Base-by-base conservation (phyloP, 1,140 invertebrate genomes). In the Phymorhynchus buccinoides region DNA sequence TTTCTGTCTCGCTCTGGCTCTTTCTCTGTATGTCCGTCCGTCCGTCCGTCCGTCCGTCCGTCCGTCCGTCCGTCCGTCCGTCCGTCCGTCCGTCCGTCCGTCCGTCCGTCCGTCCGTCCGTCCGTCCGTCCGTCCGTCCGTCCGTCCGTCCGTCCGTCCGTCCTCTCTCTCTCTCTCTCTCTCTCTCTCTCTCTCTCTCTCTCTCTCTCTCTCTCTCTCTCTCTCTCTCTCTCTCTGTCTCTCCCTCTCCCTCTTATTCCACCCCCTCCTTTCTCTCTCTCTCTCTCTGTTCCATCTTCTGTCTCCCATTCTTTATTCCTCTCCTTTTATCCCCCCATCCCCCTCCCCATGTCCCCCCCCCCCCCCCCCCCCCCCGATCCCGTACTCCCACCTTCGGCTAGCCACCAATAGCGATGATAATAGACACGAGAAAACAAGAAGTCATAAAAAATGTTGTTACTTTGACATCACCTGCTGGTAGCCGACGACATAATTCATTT, bases 321-420 rank as follows among this genome's bases (percentile, higher is more conserved):
- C 80, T 85, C 75, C 80, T 80, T 75, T 85, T 80, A 73, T 80
- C 80, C 84, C 80, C 80, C 84, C 80, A 52, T n/a, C 84, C 80
- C 80, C 77, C 80, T 80, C 77, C 80, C 42, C 75, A 22, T 80
- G 35, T 80, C 80, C 44, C 80, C 80, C 84, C 80, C 80, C 84
- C 80, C n/a, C 80, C 84, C 80, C 52, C 84, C 80, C 56, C 44
- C 56, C 52, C 80, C 52, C 52, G 18, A 56, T 14, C 80, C 52
- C 32, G 7, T 39, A 16, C 44, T 35, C 71, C 32, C n/a, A n/a
- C n/a, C n/a, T n/a, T n/a, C n/a, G n/a, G n/a, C n/a, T n/a, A n/a
- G n/a, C n/a, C n/a, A n/a, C n/a, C n/a, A n/a, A n/a, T n/a, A n/a
- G n/a, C n/a, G n/a, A n/a, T n/a, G n/a, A n/a, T n/a, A n/a, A n/a